Conservation (phyloP, 1,140 invertebrate genomes). For the Sinonovacula constricta region DNA sequence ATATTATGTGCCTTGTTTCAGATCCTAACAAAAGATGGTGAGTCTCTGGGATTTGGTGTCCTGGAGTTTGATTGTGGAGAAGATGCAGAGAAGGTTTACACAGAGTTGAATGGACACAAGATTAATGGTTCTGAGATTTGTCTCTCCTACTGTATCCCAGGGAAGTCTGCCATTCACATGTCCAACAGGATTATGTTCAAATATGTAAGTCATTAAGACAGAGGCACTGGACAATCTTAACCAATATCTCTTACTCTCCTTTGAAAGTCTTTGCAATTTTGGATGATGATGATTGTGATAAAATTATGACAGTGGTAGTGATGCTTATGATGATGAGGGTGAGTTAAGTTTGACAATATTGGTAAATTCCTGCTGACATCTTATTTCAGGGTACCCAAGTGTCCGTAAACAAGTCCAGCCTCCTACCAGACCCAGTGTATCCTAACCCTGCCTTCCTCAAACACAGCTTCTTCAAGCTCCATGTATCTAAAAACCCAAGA, state of each 20-base stretch:
- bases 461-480: constrained; percentile 64
- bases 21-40: constrained; percentile 82
- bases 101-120: constrained; percentile 76
- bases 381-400: constrained; percentile 58
- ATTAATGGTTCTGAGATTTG: constrained; percentile 79
- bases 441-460: constrained; percentile 65
- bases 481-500: constrained; percentile 63
- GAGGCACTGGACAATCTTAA: too few relatives aligned
- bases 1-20: constrained; percentile 68
- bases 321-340: too few relatives aligned
- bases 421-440: constrained; percentile 71
- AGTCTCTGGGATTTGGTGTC: constrained; percentile 82
- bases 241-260: too few relatives aligned
- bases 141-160: constrained; percentile 82
- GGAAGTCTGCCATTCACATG: constrained; percentile 81
- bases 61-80: constrained; percentile 80
- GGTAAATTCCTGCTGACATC: too few relatives aligned
- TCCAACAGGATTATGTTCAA: constrained; percentile 79
- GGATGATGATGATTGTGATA: too few relatives aligned
- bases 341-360: too few relatives aligned
- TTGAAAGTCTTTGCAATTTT: too few relatives aligned
- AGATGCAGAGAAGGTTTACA: constrained; percentile 81
- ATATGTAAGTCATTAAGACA: constrained; percentile 70
- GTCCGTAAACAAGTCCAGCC: constrained; percentile 56
- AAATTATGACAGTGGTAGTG: too few relatives aligned